Evolutionary conservation across 2,797 vertebrate genomes (phyloP), one percentile per base, ranked within the genome.

Genomic region (Austrolebias charrua): DNA sequence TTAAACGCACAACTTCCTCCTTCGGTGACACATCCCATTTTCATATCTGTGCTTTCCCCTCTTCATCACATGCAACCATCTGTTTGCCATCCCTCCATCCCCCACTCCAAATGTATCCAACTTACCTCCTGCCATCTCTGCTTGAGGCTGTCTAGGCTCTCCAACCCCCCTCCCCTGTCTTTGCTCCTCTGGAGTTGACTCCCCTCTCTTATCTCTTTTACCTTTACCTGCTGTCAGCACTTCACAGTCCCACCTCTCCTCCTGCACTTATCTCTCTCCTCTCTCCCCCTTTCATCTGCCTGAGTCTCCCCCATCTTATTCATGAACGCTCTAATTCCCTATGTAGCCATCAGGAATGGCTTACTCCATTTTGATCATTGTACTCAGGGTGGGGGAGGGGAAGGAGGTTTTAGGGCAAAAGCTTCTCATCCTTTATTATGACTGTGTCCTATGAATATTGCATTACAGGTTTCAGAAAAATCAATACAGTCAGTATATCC

Each of bases 141-240:
- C 71, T 78, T 73, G 67, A 79, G 79, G 73, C 86, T 82, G 83
- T 88, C 86, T 70, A 58, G 70, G 69, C 75, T 76, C 72, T 84
- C 77, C 76, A 78, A 86, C 81, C 82, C 73, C 81, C 82, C 73
- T 66, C 76, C 54, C 45, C 28, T 43, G 13, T 58, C 63, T 54
- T 31, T 47, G 42, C 76, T 52, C 71, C 77, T 73, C 74, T 59
- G 0, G 19, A 78, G 79, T 78, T 84, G 66, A 67, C 80, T 85
- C 72, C 78, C 74, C 80, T 74, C 77, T 80, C 79, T 75, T 82
- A 78, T 71, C 76, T 78, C 64, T 79, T 75, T 78, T 80, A 82
- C 80, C 83, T 84, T 84, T 81, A 80, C 62, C 81, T 62, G 43
- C 81, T 84, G 85, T 89, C 89, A 89, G 82, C 86, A 80, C 68